Evolutionary conservation across 2,113 vertebrate species (phyloP), one percentile per base, ranked within the genome.

Genomic region (Miniopterus natalensis): DNA sequence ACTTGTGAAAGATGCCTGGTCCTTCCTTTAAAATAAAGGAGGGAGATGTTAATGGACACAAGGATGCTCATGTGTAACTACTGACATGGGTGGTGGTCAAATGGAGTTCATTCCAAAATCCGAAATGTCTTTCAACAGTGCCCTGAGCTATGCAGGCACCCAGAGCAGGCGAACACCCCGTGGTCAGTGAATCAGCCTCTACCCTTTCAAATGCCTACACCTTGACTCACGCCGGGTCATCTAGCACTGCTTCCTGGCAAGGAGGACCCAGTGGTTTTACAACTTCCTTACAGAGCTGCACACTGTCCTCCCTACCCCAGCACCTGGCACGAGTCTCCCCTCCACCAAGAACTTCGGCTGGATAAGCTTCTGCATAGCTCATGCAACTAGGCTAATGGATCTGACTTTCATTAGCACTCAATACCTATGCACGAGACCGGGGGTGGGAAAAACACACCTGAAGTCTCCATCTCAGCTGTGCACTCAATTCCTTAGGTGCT

Each of bases 21-120:
- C 81, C 17, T 21, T 3, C 61, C 47, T 55, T 14, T 23, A 14
- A 8, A 53, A 31, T 6, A 8, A 4, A n/a, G 21, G 4, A 3
- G 4, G 12, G 17, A 3, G 4, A 3, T 4, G 11, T 15, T 31
- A 42, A 1, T 8, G 27, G 17, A 74, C 10, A 65, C 21, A n/a
- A 10, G 51, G 20, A 9, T 31, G 8, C 23, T 18, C 12, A 0
- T 45, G 8, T 2, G 15, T 70, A 31, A 66, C 42, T 70, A 2
- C 5, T 12, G 18, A 8, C 42, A 7, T 2, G 2, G 13, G 13
- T 51, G 59, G 3, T 0, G 9, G 25, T 12, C 6, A 45, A 11
- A 15, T 0, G 6, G 20, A 20, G 49, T 40, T 66, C 20, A 3
- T 29, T n/a, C 47, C 80, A n/a, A 29, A 83, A 23, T 1, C 42